A percentile compares a stretch with the other conserved stretches of the same genome.
Evolutionary conservation across 2,797 vertebrate species (phyloP).

Genomic region (Micropoecilia bifurca): DNA sequence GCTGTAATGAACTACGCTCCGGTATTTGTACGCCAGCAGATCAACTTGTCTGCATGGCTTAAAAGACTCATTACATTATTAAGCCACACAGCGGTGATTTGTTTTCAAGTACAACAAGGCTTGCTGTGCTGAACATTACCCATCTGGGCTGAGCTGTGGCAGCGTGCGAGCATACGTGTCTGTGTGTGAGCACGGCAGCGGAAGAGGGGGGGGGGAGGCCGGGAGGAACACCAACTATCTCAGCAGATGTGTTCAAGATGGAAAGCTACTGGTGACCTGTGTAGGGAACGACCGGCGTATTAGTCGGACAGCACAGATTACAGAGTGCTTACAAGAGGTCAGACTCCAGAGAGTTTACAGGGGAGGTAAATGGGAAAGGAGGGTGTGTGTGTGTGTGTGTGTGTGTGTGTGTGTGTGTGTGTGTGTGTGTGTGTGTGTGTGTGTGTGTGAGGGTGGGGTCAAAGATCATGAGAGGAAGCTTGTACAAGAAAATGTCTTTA

Average conservation of each 20-base stretch:
- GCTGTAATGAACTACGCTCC: conserved; percentile 73
- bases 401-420: background rate
- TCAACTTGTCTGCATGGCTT: conserved; percentile 77
- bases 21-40: conserved; percentile 72
- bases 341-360: conserved; percentile 36
- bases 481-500: conserved; percentile 28
- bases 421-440: no score
- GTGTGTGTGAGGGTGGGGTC: background rate
- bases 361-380: conserved; percentile 13
- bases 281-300: conserved; percentile 49
- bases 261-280: conserved; percentile 68
- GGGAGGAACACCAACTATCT: conserved; percentile 41
- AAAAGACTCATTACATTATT: conserved; percentile 75
- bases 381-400: background rate
- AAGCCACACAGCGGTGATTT: conserved; percentile 68
- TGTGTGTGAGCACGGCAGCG: background rate
- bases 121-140: conserved; percentile 51
- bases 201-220: background rate
- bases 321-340: conserved; percentile 65
- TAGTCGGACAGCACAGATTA: conserved; percentile 71
- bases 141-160: conserved; percentile 26
- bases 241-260: conserved; percentile 58
- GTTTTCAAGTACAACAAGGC: conserved; percentile 71
- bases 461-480: conserved; percentile 15
- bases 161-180: conserved; percentile 13